Percentiles rank a stretch among this genome's conserved stretches.
Evolutionary conservation across 2,113 vertebrate genomes (phyloP).

Genomic region (Lepus timidus): DNA sequence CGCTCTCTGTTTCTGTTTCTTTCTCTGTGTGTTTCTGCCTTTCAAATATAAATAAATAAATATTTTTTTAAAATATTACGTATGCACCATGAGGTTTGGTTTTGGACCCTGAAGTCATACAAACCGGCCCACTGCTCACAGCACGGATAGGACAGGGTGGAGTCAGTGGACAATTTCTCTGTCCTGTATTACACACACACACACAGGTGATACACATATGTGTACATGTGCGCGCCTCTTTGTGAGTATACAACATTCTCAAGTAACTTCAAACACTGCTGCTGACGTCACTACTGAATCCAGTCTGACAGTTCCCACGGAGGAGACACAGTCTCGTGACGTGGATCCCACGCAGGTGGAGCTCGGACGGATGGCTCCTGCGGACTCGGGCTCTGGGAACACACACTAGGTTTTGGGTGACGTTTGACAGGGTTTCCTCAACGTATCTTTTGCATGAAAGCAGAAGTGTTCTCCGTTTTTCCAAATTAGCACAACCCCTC

Average conservation of each 20-base stretch:
- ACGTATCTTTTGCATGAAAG: background rate
- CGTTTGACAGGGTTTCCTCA: background rate
- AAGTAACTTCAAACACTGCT: background rate
- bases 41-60: no score
- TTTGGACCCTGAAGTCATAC: background rate
- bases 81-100: background rate
- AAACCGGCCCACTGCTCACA: fast-evolving
- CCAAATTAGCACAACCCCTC: background rate
- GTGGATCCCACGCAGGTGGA: fast-evolving
- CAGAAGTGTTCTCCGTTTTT: background rate
- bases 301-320: no score
- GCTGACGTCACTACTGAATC: no score
- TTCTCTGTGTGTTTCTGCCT: no score
- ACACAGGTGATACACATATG: fast-evolving
- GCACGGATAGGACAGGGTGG: fast-evolving
- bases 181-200: no score
- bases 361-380: fast-evolving
- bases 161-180: background rate
- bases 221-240: no score
- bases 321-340: no score
- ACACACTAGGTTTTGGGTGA: fast-evolving
- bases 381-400: background rate
- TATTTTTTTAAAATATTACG: background rate
- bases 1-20: no score
- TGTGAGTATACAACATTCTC: no score